Conservation (phyloP, 2,888 invertebrate species). For the Fragum whitleyi region DNA sequence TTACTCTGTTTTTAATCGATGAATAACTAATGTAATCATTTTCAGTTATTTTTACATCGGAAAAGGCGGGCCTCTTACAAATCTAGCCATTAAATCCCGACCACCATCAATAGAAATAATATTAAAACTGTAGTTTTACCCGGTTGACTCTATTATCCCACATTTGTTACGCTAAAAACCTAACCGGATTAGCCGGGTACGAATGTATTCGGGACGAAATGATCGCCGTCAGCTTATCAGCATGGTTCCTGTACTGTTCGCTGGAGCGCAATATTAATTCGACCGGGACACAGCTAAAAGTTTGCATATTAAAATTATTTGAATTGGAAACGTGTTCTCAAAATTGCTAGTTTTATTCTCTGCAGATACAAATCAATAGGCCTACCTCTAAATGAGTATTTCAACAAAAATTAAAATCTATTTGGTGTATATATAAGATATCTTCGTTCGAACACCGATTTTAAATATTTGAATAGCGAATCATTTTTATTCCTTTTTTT, state of each 20-base stretch:
- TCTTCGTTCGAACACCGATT: no score
- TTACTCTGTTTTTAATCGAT: background rate
- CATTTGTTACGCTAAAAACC: slow-evolving; percentile 20
- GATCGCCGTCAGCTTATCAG: slow-evolving; percentile 7
- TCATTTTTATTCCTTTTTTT: no score
- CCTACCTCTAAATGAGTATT: no score
- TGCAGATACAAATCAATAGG: no score
- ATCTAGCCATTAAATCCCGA: slow-evolving; percentile 7
- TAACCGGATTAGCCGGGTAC: slow-evolving; percentile 23
- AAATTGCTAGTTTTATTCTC: no score
- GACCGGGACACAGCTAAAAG: background rate
- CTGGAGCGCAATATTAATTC: slow-evolving; percentile 20
- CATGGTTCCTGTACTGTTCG: slow-evolving; percentile 9
- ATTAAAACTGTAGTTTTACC: slow-evolving; percentile 11
- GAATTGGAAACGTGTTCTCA: no score
- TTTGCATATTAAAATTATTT: no score
- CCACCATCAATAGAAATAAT: background rate
- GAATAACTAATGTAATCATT: background rate
- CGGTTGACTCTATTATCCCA: background rate
- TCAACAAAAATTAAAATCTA: no score
- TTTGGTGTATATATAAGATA: no score
- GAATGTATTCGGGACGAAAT: slow-evolving; percentile 15
- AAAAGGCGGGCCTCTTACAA: slow-evolving; percentile 12
- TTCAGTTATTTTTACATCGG: background rate
- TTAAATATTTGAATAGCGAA: no score